Conservation (phyloP, 2,797 vertebrate species). For the Esox masquinongy region DNA sequence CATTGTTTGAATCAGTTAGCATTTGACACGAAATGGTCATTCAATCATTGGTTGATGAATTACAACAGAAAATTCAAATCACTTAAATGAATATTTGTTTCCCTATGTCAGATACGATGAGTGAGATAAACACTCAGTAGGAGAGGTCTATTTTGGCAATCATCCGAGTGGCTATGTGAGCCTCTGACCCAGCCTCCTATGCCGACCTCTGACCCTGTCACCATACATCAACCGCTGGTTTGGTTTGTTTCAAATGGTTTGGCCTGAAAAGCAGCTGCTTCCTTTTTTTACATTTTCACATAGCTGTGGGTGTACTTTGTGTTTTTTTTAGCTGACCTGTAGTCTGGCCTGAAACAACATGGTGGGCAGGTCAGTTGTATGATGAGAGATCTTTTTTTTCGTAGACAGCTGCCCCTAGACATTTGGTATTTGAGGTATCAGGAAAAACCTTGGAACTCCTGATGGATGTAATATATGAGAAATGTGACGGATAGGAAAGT, state of each 20-base stretch:
- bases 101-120: not conserved
- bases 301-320: not conserved
- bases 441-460: not conserved
- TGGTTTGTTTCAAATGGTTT: not conserved
- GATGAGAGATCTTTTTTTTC: not conserved
- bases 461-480: not conserved
- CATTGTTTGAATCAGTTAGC: conserved; percentile 11
- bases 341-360: not conserved
- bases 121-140: not conserved
- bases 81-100: not conserved
- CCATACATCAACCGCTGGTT: conserved; percentile 4
- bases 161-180: not conserved
- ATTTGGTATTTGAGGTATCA: not conserved
- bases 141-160: conserved; percentile 7
- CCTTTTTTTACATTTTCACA: not conserved
- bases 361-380: not conserved
- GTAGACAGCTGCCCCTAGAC: not conserved
- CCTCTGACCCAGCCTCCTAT: not conserved
- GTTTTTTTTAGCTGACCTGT: conserved; percentile 1
- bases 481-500: not conserved
- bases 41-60: not conserved
- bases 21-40: not conserved
- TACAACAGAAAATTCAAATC: not conserved
- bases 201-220: not conserved
- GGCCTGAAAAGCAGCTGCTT: not conserved